phyloP scores from a whole-genome alignment of 2,113 vertebrate genomes.

The Geococcyx californianus region DNA sequence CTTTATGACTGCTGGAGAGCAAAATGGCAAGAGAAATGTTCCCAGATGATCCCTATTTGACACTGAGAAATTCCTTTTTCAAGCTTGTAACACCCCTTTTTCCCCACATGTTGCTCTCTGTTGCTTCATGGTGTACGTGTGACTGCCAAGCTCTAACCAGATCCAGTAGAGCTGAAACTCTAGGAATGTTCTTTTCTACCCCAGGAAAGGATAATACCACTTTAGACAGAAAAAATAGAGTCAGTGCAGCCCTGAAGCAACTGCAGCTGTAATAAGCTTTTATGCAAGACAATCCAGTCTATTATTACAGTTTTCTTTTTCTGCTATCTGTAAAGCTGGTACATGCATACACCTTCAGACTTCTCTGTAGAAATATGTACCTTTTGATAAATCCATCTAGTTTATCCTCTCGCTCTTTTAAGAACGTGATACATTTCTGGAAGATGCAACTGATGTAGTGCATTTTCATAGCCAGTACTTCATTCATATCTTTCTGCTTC shows the following conservation, averaged over 20 bases:
- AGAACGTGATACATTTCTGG: constrained; percentile 87
- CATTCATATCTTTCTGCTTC: constrained; percentile 98
- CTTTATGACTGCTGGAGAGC: background rate
- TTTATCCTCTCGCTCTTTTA: constrained; percentile 89
- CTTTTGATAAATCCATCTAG: constrained; percentile 90
- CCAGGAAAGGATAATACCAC: background rate
- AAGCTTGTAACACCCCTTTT: background rate
- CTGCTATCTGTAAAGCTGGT: background rate
- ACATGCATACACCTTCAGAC: background rate
- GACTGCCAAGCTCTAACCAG: background rate
- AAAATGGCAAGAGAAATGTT: background rate
- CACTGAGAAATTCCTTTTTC: background rate
- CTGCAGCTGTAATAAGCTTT: background rate
- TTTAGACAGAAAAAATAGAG: background rate
- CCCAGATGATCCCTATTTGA: background rate
- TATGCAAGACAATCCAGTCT: background rate
- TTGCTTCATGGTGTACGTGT: background rate
- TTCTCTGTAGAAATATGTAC: constrained; percentile 53
- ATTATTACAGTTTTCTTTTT: background rate
- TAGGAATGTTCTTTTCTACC: background rate
- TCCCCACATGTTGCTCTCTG: background rate
- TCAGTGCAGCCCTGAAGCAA: background rate
- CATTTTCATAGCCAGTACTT: constrained; percentile 99
- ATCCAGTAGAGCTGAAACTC: background rate
- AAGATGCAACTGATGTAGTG: constrained; percentile 95